Conservation (phyloP, 2,888 invertebrate species). For the Orthosia gracilis region DNA sequence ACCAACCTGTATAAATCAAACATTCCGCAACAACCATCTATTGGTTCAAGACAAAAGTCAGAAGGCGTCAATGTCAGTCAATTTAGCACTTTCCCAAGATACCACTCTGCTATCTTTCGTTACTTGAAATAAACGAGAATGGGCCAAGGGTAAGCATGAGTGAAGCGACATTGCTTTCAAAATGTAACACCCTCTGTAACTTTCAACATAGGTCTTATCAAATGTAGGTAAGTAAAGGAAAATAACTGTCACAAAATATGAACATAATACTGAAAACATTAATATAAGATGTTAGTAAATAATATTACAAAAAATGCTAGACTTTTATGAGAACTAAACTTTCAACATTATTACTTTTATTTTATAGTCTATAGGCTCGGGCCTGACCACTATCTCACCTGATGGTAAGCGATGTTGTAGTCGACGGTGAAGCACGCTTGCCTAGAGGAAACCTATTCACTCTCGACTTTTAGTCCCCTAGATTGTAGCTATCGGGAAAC, state of each 20-base stretch:
- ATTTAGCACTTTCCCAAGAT: conserved; percentile 53
- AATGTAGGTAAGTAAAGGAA: not conserved
- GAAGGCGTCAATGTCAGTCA: conserved; percentile 53
- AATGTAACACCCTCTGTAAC: conserved; percentile 17
- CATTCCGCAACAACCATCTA: conserved; percentile 28
- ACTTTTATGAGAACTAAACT: too few species aligned
- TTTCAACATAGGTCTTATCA: conserved; percentile 6
- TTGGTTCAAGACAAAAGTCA: conserved; percentile 26
- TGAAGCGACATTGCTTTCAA: conserved; percentile 23
- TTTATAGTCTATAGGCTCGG: too few species aligned
- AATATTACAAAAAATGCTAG: too few species aligned
- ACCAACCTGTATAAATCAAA: conserved; percentile 25
- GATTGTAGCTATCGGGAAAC: too few species aligned
- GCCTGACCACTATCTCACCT: too few species aligned
- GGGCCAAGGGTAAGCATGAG: conserved; percentile 34
- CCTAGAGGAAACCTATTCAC: too few species aligned
- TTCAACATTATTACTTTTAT: too few species aligned
- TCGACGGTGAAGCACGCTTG: too few species aligned
- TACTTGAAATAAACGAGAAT: conserved; percentile 35
- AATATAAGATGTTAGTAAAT: too few species aligned
- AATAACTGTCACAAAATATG: not conserved
- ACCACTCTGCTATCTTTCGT: conserved; percentile 29
- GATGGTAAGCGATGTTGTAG: too few species aligned
- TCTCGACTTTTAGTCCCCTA: too few species aligned
- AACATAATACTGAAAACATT: too few species aligned